phyloP scores from a whole-genome alignment of 2,113 vertebrate genomes.

The Ondatra zibethicus region DNA sequence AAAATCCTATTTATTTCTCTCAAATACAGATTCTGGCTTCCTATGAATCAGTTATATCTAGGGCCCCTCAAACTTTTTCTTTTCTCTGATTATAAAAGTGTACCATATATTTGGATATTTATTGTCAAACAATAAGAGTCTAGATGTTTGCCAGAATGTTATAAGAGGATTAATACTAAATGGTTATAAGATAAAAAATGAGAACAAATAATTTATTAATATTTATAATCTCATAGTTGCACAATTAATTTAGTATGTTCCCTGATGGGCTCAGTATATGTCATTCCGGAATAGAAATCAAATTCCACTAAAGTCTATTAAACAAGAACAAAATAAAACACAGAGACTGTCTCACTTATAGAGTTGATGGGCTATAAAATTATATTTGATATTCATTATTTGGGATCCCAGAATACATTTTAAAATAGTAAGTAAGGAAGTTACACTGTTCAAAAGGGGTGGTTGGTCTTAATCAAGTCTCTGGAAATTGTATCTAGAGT shows the following conservation, averaged over 20 bases:
- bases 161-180: slow-evolving; percentile 48
- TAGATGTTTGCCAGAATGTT: slow-evolving; percentile 39
- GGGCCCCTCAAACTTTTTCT: not conserved
- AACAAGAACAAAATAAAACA: slow-evolving; percentile 64
- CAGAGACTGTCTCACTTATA: slow-evolving; percentile 26
- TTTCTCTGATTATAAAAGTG: slow-evolving; percentile 42
- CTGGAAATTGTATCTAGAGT: not conserved
- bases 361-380: slow-evolving; percentile 39
- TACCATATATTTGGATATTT: slow-evolving; percentile 20
- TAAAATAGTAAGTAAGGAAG: slow-evolving; percentile 38
- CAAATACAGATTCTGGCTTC: slow-evolving; percentile 11
- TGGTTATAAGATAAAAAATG: slow-evolving; percentile 57
- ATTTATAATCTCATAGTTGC: slow-evolving; percentile 58
- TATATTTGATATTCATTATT: slow-evolving; percentile 33
- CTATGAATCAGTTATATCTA: slow-evolving; percentile 18
- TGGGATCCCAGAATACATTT: slow-evolving; percentile 33
- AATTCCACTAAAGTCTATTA: slow-evolving; percentile 71
- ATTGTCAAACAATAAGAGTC: slow-evolving; percentile 1
- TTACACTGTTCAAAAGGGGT: slow-evolving; percentile 22
- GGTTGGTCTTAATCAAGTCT: not conserved
- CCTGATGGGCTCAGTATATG: slow-evolving; percentile 57
- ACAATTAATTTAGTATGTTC: slow-evolving; percentile 73
- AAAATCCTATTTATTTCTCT: not conserved
- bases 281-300: slow-evolving; percentile 76
- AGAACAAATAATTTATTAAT: slow-evolving; percentile 69